A percentile compares a stretch with the other conserved stretches of the same genome.
phyloP scores from a whole-genome alignment of 2,888 invertebrate genomes.

The Anaspis maculata region DNA sequence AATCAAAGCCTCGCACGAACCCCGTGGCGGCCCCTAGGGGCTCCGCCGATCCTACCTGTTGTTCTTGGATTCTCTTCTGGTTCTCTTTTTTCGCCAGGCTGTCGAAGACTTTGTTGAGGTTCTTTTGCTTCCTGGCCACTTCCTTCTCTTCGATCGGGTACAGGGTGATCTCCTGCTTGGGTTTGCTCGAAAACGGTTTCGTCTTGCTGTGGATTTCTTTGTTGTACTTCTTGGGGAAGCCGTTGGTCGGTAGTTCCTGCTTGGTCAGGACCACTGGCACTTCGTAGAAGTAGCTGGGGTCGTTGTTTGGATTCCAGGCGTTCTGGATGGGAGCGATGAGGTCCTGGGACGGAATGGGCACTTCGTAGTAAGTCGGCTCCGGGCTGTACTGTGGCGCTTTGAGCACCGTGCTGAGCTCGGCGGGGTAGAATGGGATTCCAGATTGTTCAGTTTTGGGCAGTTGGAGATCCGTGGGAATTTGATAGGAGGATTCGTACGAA shows the following conservation, averaged over 20 bases:
- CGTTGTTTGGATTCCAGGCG: slow-evolving; percentile 39
- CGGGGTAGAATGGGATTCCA: slow-evolving; percentile 30
- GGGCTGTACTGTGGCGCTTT: slow-evolving; percentile 26
- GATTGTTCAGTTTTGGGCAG: slow-evolving; percentile 30
- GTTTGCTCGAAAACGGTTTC: slow-evolving; percentile 33
- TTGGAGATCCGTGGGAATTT: slow-evolving; percentile 27
- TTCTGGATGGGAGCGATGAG: slow-evolving; percentile 42
- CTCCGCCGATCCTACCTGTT: slow-evolving; percentile 10
- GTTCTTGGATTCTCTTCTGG: slow-evolving; percentile 43
- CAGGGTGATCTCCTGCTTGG: slow-evolving; percentile 44
- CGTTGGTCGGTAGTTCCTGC: slow-evolving; percentile 44
- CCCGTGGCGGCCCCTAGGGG: slow-evolving; percentile 16
- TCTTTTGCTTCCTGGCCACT: slow-evolving; percentile 32
- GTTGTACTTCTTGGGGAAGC: slow-evolving; percentile 52
- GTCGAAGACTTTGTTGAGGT: slow-evolving; percentile 34
- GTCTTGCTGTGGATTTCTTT: slow-evolving; percentile 41
- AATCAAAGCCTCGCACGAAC: slow-evolving; percentile 15
- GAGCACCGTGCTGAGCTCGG: slow-evolving; percentile 27
- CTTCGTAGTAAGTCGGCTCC: slow-evolving; percentile 24
- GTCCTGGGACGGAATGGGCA: slow-evolving; percentile 42
- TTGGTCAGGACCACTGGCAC: slow-evolving; percentile 37
- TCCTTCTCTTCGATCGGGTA: slow-evolving; percentile 40
- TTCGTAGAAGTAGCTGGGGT: slow-evolving; percentile 37
- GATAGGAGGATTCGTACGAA: slow-evolving; percentile 12
- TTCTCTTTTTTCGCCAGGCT: slow-evolving; percentile 47